Base-by-base conservation (phyloP, 1,140 invertebrate species). In the Episyrphus balteatus region DNA sequence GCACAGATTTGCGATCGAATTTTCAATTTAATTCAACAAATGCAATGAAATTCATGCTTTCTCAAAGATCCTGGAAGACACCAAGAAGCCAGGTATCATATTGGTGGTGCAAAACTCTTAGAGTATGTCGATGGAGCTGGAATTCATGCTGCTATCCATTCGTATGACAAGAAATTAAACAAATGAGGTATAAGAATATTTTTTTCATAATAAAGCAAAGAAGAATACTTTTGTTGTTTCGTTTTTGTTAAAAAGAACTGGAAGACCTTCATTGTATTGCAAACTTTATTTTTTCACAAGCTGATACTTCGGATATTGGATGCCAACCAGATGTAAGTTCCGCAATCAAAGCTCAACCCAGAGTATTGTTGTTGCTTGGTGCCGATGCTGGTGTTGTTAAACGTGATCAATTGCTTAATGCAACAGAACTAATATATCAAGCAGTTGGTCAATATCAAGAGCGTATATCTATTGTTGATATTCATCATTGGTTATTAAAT, bases 221-320 rank as follows among this genome's bases (percentile, higher is more conserved):
- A 9, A 10, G 9, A n/a, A 34, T 34, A 10, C 33, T 10, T 34
- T 17, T 37, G n/a, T 37, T 37, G 11, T n/a, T n/a, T n/a, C n/a
- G n/a, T n/a, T 37, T 3, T 26, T 26, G 7, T 47, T 19, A 5
- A 5, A 30, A 44, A 70, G 56, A 53, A 66, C n/a, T 75, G 73
- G 73, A 84, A 88, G 72, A 80, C 93, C 13, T 75, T 96, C 54
- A 97, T 97, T 69, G 78, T 97, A 15, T 75, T 97, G 14, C 92
- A 97, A 54, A 84, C 84, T n/a, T n/a, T 56, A 90, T 89, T 46
- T 88, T 89, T 21, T 83, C 85, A 14, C 92, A 98, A 77, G 92
- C 95, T 42, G 95, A 92, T 42, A 95, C 97, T 26, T 74, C 98
- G 41, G 97, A 99, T 74, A 67, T 98, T 43, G 96, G 96, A 33